phyloP scores from a whole-genome alignment of 2,797 vertebrate species.

The Microchirus variegatus region DNA sequence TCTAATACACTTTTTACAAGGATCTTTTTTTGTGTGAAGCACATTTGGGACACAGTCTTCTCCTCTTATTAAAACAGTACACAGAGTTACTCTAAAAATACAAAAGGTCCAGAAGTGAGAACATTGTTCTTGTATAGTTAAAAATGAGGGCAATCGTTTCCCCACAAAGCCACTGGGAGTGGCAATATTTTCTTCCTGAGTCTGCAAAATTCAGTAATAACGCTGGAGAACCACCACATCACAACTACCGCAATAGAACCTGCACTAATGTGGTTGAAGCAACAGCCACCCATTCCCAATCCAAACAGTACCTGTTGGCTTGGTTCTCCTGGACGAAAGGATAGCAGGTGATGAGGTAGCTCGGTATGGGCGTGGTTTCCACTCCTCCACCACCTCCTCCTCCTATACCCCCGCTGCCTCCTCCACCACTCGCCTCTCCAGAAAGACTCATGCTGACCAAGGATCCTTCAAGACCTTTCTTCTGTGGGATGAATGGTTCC shows the following conservation, averaged over 20 bases:
- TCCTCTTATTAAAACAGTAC: conserved; percentile 15
- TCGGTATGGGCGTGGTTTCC: conserved; percentile 94
- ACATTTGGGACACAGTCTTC: conserved; percentile 9
- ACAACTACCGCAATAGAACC: not conserved
- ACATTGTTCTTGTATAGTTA: conserved; percentile 12
- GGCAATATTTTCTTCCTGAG: conserved; percentile 4
- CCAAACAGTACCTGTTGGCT: conserved; percentile 88
- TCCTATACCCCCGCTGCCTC: conserved; percentile 77
- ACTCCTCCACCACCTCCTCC: conserved; percentile 84
- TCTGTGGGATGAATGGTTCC: conserved; percentile 98
- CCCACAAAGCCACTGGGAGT: conserved; percentile 14
- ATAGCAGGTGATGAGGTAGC: conserved; percentile 99
- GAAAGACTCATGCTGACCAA: conserved; percentile 92
- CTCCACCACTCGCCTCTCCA: conserved; percentile 80
- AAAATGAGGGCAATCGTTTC: conserved; percentile 28
- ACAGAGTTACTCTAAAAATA: conserved; percentile 30
- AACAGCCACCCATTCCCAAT: not conserved
- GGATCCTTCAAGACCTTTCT: conserved; percentile 90
- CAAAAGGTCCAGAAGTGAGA: conserved; percentile 21
- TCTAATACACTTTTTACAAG: conserved; percentile 37
- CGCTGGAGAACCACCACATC: no score
- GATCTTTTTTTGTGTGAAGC: conserved; percentile 26
- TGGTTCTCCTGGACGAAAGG: conserved; percentile 99
- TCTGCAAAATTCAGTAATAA: not conserved
- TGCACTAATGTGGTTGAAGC: not conserved